These are phyloP conservation scores for Actinia equina DNA, from an alignment of 64 coral and sea anemone genomes.

Conservation along the genomic window DNA sequence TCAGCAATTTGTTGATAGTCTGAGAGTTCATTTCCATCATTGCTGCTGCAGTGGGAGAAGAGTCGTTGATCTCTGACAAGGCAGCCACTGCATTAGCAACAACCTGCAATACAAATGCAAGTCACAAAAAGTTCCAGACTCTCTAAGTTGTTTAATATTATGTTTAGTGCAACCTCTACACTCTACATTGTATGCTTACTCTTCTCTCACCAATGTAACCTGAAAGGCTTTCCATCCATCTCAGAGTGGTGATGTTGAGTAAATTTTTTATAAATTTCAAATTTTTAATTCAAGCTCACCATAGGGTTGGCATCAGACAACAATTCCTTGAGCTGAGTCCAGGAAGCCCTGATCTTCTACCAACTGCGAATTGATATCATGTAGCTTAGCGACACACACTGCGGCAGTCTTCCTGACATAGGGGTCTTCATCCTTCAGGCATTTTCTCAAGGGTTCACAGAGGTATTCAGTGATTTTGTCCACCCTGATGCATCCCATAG, in stretches of 20 bases:
- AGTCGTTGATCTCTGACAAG: conserved; percentile 90
- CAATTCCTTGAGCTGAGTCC: conserved; percentile 86
- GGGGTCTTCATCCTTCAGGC: conserved; percentile 99
- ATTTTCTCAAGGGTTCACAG: conserved; percentile 95
- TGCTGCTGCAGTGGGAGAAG: conserved; percentile 86
- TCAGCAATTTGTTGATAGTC: conserved; percentile 93
- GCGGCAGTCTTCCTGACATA: conserved; percentile 98
- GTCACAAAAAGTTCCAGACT: background rate
- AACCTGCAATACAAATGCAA: too few relatives aligned
- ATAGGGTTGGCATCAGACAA: conserved; percentile 99
- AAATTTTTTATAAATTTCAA: too few relatives aligned
- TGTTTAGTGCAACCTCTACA: too few relatives aligned
- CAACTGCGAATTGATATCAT: conserved; percentile 96
- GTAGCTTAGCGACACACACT: conserved; percentile 96
- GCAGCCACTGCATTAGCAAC: conserved; percentile 99
- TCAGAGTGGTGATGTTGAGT: too few relatives aligned
- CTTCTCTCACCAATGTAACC: too few relatives aligned
- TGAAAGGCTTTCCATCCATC: too few relatives aligned
- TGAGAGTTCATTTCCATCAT: conserved; percentile 97
- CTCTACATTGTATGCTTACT: too few relatives aligned
- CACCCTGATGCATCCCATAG: conserved; percentile 98
- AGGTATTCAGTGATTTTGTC: conserved; percentile 99
- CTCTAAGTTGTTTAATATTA: background rate
- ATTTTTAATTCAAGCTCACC: conserved; percentile 31
- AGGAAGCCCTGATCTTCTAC: conserved; percentile 97